Evolutionary conservation across 2,888 invertebrate genomes (phyloP), one percentile per base, ranked within the genome.

Genomic region (Danaus chrysippus): DNA sequence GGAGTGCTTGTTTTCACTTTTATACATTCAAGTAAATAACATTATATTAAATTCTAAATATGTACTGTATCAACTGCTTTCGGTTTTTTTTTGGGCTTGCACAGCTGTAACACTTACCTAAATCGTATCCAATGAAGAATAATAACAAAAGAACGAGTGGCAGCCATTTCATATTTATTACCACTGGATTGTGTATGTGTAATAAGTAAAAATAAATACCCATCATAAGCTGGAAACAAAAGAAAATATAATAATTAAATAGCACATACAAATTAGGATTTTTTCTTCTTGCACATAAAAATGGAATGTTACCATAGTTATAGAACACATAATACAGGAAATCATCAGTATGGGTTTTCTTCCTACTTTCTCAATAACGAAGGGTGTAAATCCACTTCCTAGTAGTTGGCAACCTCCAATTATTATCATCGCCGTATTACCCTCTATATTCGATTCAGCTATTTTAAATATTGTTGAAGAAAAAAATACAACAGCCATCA

Each of bases 311-410:
- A 84, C 84, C 71, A 83, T 74, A 70, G 78, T 78, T 0, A 81
- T 49, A 61, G 67, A 68, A 55, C 79, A 81, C 2, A 67, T 58
- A 2, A 68, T 71, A 0, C 79, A 79, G 0, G 84, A 83, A 0
- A 70, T 13, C 10, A 80, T 56, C n/a, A 84, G 23, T 9, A 84
- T 62, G 1, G 66, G 55, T 59, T 68, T 79, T 41, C 83, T 74
- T 42, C 83, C 82, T 67, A 68, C 62, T 65, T 73, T 75, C 23
- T 83, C 83, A 0, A 84, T 76, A 54, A 80, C 76, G 1, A 80
- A 56, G 0, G 83, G 79, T 0, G 82, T 72, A 2, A 82, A 65
- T 10, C 49, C 66, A 41, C 79, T 78, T 0, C 80, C 73, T 0
- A 64, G 23, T 0, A 83, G 23, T 59, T 81, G 80, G 0, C 79